Evolutionary conservation across 2,113 vertebrate genomes (phyloP).

Genomic region (Megaptera novaeangliae): DNA sequence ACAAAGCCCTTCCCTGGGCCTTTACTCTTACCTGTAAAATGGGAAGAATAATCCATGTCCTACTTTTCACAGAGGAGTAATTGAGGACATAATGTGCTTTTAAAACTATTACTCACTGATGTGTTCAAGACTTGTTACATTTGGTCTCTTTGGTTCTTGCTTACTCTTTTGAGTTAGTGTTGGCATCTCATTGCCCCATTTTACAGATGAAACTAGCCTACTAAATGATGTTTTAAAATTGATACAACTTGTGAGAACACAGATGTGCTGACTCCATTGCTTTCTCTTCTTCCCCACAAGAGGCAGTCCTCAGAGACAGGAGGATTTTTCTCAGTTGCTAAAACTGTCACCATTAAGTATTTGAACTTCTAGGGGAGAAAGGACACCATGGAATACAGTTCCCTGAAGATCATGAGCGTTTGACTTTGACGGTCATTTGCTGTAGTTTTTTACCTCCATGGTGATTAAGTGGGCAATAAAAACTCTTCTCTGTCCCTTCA

Average conservation of each 20-base stretch:
- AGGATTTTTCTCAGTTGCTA: neutral
- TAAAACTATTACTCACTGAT: neutral
- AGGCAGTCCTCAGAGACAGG: neutral
- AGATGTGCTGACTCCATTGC: neutral
- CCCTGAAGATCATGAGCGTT: neutral
- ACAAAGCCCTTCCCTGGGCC: neutral
- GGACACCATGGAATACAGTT: neutral
- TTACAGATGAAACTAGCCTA: neutral
- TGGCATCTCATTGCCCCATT: neutral
- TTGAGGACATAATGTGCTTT: neutral
- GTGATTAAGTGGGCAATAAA: neutral
- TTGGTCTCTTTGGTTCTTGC: neutral
- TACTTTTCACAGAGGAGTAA: neutral
- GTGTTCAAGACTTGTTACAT: neutral
- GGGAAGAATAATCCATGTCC: neutral
- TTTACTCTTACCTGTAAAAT: neutral
- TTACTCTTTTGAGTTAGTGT: neutral
- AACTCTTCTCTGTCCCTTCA: neutral
- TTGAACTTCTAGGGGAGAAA: neutral
- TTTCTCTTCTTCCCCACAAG: neutral
- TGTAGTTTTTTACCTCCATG: neutral
- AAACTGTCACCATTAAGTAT: neutral
- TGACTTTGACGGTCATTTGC: neutral
- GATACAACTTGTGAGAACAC: neutral
- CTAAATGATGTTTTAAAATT: neutral